Conservation (phyloP, 30 jellyfish, hydroid and myxozoan species). For the Sanderia malayensis region DNA sequence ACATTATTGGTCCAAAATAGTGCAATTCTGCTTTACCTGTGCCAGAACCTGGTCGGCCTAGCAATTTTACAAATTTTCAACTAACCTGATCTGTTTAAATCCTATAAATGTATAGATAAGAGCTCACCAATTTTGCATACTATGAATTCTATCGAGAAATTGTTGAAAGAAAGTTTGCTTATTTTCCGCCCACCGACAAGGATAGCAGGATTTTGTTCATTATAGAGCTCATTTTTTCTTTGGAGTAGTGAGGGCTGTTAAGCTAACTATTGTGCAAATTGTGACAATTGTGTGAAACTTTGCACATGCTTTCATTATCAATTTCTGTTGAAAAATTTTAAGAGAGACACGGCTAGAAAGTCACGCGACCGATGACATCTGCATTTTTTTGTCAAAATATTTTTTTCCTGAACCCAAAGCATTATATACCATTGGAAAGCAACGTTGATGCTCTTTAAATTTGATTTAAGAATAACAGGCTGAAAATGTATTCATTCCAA, state of each 20-base stretch:
- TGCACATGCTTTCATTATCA: background rate
- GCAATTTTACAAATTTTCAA: no score
- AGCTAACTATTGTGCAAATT: background rate
- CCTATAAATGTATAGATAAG: no score
- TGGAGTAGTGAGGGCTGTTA: background rate
- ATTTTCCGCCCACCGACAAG: no score
- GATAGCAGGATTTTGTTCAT: no score
- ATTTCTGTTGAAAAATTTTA: background rate
- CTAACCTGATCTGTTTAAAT: no score
- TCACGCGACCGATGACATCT: background rate
- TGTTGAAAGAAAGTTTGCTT: no score
- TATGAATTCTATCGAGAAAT: no score
- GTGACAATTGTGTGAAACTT: background rate
- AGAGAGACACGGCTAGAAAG: background rate
- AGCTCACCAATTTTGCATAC: no score
- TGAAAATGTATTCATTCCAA: background rate
- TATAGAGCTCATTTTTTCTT: no score
- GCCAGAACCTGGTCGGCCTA: no score
- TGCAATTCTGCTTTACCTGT: no score
- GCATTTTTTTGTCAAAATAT: background rate
- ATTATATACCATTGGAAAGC: background rate
- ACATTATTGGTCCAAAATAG: no score
- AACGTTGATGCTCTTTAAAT: background rate
- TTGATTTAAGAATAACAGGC: background rate
- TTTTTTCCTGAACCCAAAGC: background rate